Evolutionary conservation across 2,797 vertebrate genomes (phyloP), one percentile per base, ranked within the genome.

Genomic region (Catostomus latipinnis): DNA sequence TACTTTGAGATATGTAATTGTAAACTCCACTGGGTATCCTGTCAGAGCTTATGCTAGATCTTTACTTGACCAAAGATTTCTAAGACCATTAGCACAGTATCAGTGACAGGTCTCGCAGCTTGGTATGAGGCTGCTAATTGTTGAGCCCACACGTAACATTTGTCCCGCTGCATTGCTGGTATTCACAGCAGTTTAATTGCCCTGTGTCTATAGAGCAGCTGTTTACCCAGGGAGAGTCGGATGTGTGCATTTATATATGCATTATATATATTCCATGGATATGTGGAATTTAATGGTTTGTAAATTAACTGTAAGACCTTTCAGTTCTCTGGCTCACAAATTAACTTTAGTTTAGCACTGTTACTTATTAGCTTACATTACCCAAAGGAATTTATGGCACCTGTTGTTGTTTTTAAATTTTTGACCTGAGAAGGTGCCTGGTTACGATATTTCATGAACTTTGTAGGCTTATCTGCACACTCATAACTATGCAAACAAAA

Each of bases 201-300:
- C 45, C 76, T 18, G 10, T 34, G 48, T 34, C 48, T 61, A 49
- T 56, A 54, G 13, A 65, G 7, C n/a, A 43, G 14, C 22, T 83
- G 77, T 87, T 88, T 83, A 74, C 74, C 11, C 71, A 87, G 83
- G 85, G 85, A 76, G 84, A 76, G 84, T 80, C 52, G 0, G 13
- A 74, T 82, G 63, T 77, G 67, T 74, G 62, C 46, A 22, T 22
- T 22, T 22, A 22, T 22, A 22, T 22, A 22, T 22, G 1, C 22
- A 22, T 22, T 22, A 22, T 22, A 22, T 22, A 22, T 22, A 22
- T 22, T 22, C 22, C 22, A 22, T 22, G 22, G 22, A 22, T 78
- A 84, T 80, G 56, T 46, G 54, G 45, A 48, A 57, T 72, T 82
- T 76, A 83, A 88, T 77, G 71, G 79, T 81, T 78, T 8, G 67